Conservation (phyloP, 2,113 vertebrate species). For the Nycticorax nycticorax region DNA sequence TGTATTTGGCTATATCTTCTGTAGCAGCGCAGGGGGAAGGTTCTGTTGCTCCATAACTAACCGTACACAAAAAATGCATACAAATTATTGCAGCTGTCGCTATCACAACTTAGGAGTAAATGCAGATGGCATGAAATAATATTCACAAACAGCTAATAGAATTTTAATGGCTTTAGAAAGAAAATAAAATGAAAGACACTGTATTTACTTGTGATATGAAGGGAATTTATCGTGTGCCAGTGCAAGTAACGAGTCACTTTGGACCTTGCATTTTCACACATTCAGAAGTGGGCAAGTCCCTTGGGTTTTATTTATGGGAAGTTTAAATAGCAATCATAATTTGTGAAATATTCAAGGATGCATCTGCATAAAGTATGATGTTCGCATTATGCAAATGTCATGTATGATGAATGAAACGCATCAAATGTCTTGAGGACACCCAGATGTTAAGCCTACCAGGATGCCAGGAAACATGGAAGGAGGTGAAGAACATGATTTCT, state of each 20-base stretch:
- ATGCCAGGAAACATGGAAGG: conserved; percentile 65
- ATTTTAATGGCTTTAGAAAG: conserved; percentile 78
- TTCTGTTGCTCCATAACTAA: conserved; percentile 55
- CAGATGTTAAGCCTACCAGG: conserved; percentile 75
- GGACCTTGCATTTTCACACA: conserved; percentile 28
- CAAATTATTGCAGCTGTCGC: conserved; percentile 77
- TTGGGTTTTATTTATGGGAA: conserved; percentile 67
- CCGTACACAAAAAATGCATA: conserved; percentile 66
- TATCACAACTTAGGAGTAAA: conserved; percentile 72
- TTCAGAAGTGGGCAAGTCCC: conserved; percentile 64
- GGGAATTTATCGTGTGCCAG: conserved; percentile 52
- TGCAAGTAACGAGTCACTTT: conserved; percentile 34
- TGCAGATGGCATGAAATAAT: conserved; percentile 81
- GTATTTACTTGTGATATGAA: conserved; percentile 51
- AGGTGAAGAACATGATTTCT: conserved; percentile 56
- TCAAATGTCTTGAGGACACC: conserved; percentile 77
- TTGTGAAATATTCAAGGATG: conserved; percentile 69
- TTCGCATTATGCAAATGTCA: conserved; percentile 81
- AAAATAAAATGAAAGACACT: conserved; percentile 68
- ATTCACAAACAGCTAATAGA: conserved; percentile 80
- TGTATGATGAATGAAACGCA: conserved; percentile 77
- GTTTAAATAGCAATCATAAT: conserved; percentile 70
- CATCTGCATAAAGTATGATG: conserved; percentile 76
- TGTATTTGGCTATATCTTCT: conserved; percentile 59
- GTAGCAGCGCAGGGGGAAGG: conserved; percentile 55